Evolutionary conservation across 2,888 invertebrate species (phyloP).

Genomic region (Suillia variegata): DNA sequence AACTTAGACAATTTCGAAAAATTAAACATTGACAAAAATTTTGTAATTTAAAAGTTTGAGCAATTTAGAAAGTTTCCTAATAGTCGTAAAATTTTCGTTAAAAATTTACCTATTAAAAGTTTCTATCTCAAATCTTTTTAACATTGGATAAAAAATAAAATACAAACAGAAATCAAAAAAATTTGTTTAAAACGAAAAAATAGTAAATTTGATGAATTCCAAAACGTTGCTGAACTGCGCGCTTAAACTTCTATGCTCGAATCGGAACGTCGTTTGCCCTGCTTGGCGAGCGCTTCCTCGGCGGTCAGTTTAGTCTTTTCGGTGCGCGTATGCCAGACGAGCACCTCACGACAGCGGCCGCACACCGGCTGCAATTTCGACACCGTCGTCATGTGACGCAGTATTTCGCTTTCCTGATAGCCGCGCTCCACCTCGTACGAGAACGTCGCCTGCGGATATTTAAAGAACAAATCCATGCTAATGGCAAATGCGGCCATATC

Average conservation of each 20-base stretch:
- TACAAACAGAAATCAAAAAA: no score
- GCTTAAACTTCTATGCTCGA: slow-evolving; percentile 64
- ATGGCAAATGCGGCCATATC: slow-evolving; percentile 99
- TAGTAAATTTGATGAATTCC: no score
- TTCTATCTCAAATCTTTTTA: no score
- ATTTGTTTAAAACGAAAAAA: no score
- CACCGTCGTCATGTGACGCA: slow-evolving; percentile 73
- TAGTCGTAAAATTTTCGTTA: no score
- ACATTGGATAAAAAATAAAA: no score
- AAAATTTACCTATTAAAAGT: no score
- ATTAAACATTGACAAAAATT: no score
- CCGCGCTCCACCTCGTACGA: slow-evolving; percentile 86
- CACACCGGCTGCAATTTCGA: slow-evolving; percentile 89
- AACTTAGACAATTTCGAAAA: no score
- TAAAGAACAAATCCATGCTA: slow-evolving; percentile 74
- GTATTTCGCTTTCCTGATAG: slow-evolving; percentile 85
- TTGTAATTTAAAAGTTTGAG: no score
- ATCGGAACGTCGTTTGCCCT: slow-evolving; percentile 65
- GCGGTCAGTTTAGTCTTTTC: slow-evolving; percentile 81
- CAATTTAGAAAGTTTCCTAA: no score
- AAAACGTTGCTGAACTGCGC: no score
- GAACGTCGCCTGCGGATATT: slow-evolving; percentile 76
- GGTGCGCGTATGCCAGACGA: slow-evolving; percentile 98
- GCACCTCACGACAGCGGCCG: slow-evolving; percentile 89
- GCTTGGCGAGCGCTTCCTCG: slow-evolving; percentile 66